Evolutionary conservation across 2,113 vertebrate genomes (phyloP).

Genomic region (Phoenicopterus ruber): DNA sequence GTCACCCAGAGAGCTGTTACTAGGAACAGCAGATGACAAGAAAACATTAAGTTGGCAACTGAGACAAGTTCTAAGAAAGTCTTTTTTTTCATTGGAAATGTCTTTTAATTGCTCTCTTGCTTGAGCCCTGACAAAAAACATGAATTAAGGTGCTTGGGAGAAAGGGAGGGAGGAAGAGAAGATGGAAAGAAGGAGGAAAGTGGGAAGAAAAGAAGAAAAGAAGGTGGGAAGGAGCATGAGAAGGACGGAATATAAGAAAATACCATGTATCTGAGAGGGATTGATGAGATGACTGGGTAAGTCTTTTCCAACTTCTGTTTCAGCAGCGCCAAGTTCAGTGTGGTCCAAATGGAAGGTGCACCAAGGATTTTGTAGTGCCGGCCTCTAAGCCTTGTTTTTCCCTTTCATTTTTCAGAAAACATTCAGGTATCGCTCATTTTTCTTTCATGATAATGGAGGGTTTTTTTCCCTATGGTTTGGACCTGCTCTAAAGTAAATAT

Average conservation of each 20-base stretch:
- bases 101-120: background rate
- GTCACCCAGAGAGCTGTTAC: background rate
- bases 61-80: background rate
- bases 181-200: background rate
- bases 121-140: background rate
- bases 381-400: background rate
- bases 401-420: background rate
- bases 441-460: background rate
- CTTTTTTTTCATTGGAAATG: background rate
- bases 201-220: background rate
- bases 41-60: background rate
- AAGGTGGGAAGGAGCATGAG: background rate
- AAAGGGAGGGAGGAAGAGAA: background rate
- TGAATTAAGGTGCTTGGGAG: background rate
- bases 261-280: background rate
- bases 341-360: background rate
- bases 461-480: background rate
- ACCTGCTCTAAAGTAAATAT: background rate
- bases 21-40: background rate
- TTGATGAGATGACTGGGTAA: background rate
- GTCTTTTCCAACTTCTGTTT: background rate
- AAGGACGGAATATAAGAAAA: background rate
- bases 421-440: background rate
- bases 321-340: fast-evolving
- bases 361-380: background rate